Conservation (phyloP, 2,888 invertebrate species). For the Meandrusa payeni region DNA sequence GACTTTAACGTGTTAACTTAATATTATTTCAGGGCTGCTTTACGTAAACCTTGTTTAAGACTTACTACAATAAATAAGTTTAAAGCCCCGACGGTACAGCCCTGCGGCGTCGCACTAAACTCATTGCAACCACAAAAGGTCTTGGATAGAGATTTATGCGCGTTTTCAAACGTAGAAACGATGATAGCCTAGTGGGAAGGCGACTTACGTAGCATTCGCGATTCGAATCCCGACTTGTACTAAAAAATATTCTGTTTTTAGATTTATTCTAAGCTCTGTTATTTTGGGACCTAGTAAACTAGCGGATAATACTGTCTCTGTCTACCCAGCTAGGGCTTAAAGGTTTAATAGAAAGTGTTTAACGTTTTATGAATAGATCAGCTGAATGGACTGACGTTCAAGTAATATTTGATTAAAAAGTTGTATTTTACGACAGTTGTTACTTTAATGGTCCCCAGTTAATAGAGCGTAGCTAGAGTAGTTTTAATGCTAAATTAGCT, state of each 20-base stretch:
- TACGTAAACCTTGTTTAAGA: slow-evolving; percentile 1
- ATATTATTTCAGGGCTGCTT: slow-evolving; percentile 1
- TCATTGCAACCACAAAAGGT: not conserved
- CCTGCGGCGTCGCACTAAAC: not conserved
- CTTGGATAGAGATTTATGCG: slow-evolving; percentile 1
- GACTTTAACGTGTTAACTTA: too few relatives aligned
- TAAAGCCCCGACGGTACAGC: not conserved
- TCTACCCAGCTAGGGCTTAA: too few relatives aligned
- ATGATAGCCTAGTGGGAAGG: too few relatives aligned
- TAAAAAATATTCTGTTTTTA: too few relatives aligned
- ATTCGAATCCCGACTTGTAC: too few relatives aligned
- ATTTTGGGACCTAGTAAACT: too few relatives aligned
- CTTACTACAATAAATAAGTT: slow-evolving; percentile 2
- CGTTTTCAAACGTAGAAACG: not conserved
- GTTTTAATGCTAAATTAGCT: too few relatives aligned
- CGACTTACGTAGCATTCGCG: too few relatives aligned
- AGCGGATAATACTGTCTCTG: too few relatives aligned
- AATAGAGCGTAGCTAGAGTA: not conserved
- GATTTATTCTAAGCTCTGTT: too few relatives aligned
- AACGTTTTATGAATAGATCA: not conserved
- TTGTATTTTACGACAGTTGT: not conserved
- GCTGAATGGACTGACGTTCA: not conserved
- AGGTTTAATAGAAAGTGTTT: too few relatives aligned
- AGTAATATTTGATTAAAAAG: not conserved
- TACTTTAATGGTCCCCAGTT: not conserved